Evolutionary conservation across 2,888 invertebrate species (phyloP).

Genomic region (Melinopterus prodromus): DNA sequence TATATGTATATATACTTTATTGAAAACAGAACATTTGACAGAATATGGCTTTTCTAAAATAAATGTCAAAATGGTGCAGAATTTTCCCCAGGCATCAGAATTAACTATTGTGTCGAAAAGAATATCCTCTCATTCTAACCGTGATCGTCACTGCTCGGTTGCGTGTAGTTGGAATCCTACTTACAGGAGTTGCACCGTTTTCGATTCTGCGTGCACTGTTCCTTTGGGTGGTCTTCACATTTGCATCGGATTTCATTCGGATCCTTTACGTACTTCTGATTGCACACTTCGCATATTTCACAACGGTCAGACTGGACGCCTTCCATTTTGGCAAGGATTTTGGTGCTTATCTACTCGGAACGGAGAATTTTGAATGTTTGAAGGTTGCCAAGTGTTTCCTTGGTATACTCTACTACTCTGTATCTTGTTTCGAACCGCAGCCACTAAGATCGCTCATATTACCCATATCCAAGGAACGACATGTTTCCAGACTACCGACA

Average conservation of each 20-base stretch:
- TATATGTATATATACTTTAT: not conserved
- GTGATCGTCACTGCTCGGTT: not conserved
- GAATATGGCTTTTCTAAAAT: not conserved
- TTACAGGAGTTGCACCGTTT: constrained; percentile 19
- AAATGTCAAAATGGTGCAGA: not conserved
- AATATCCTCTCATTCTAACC: not conserved
- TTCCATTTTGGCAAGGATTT: constrained; percentile 21
- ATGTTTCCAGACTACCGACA: not conserved
- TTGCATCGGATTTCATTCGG: constrained; percentile 15
- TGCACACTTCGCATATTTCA: constrained; percentile 22
- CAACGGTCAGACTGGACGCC: constrained; percentile 14
- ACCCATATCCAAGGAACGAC: not conserved
- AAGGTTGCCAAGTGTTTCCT: constrained; percentile 6
- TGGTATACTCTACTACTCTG: not conserved
- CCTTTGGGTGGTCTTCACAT: constrained; percentile 19
- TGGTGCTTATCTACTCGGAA: constrained; percentile 4
- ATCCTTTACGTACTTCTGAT: constrained; percentile 13
- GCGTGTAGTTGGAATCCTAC: not conserved
- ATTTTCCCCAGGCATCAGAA: not conserved
- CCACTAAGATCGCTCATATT: not conserved
- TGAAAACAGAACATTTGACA: not conserved
- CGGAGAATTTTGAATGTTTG: constrained; percentile 21
- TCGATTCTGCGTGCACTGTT: constrained; percentile 15
- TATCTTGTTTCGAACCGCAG: not conserved
- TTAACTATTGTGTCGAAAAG: not conserved